A percentile compares a stretch with the other conserved stretches of the same genome.
These are phyloP conservation scores for Psephotus haematonotus DNA, from an alignment of 2,113 vertebrate species.

Conservation along the genomic window DNA sequence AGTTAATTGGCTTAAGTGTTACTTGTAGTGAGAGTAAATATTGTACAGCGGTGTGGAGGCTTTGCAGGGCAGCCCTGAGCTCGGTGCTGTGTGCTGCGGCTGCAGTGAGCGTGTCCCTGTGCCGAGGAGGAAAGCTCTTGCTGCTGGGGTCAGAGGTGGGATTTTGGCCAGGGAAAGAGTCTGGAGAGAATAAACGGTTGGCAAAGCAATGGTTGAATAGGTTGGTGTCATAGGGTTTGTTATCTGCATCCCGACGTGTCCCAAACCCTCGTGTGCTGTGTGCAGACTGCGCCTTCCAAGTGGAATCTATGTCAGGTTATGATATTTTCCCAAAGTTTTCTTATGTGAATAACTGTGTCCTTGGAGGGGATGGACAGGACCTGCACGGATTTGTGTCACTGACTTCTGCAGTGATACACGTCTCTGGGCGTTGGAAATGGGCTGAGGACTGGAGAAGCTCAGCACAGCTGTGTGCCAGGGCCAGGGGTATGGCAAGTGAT, in stretches of 20 bases:
- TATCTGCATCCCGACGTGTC: neutral
- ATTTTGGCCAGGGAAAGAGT: neutral
- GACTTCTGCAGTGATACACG: accelerated
- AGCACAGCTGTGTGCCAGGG: neutral
- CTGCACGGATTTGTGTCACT: accelerated
- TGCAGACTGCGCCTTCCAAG: accelerated
- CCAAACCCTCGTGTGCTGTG: neutral
- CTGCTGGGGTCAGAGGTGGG: neutral
- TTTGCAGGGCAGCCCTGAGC: accelerated
- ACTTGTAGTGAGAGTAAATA: neutral
- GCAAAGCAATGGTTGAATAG: neutral
- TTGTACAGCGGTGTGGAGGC: accelerated
- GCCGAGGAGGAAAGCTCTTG: neutral
- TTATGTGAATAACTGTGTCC: accelerated
- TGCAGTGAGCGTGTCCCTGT: neutral
- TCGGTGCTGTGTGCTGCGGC: neutral
- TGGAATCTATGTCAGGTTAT: accelerated
- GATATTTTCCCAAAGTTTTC: accelerated
- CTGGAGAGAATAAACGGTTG: neutral
- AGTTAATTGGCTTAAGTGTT: neutral
- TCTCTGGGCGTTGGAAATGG: neutral
- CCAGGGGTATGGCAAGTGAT: neutral
- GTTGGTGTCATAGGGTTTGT: accelerated
- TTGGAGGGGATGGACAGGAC: neutral
- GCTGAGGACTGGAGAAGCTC: neutral